Conservation (phyloP, 2,797 vertebrate genomes). For the Halcyon chelicuti region DNA sequence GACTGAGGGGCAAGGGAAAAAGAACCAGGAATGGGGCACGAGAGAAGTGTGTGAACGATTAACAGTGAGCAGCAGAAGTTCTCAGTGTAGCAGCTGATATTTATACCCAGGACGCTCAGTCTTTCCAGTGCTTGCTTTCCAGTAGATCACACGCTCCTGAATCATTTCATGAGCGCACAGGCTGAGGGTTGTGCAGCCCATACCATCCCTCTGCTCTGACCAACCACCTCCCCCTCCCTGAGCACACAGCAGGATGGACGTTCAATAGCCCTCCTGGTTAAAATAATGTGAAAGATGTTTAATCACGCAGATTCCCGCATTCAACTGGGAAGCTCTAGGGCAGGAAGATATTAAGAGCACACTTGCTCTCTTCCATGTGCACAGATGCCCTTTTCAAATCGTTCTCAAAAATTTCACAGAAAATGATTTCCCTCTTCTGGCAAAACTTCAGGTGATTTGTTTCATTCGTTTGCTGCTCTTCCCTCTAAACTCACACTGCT, state of each 20-base stretch:
- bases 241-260: background rate
- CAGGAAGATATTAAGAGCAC: background rate
- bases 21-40: background rate
- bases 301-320: background rate
- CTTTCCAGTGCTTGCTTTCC: background rate
- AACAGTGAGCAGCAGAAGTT: background rate
- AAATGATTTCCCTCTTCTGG: background rate
- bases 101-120: background rate
- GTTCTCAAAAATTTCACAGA: background rate
- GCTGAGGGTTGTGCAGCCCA: fast-evolving
- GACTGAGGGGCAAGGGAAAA: background rate
- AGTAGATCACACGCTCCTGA: background rate
- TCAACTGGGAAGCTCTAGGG: background rate
- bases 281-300: background rate
- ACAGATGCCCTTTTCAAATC: background rate
- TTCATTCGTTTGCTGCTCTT: background rate
- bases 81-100: background rate
- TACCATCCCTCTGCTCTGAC: background rate
- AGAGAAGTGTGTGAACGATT: background rate
- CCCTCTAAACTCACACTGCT: background rate
- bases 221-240: background rate
- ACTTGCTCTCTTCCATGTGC: background rate
- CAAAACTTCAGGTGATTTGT: background rate
- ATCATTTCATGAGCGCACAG: background rate
- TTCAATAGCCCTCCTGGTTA: background rate